Evolutionary conservation across 2,797 vertebrate genomes (phyloP), one percentile per base, ranked within the genome.

Genomic region (Sibirionetta formosa): DNA sequence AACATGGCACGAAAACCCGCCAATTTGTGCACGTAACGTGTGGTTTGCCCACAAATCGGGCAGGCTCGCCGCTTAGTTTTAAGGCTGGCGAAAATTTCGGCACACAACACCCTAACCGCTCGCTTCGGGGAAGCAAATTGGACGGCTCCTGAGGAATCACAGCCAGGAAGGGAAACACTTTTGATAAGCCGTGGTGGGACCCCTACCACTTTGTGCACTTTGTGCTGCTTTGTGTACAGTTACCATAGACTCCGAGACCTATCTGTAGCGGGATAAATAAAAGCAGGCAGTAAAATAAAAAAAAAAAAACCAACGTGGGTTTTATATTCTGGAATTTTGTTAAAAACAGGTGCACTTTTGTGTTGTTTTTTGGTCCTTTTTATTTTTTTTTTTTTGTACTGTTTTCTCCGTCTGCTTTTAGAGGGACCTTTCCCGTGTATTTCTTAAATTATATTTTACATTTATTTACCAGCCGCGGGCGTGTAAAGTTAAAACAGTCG

Each of bases 371-470:
- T 51, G 14, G 24, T 51, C 5, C 20, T 51, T 26, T 79, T 93
- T 22, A 16, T 53, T 16, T 18, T 40, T 36, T 53, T 50, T 70
- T 81, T 91, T 88, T 86, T 65, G 73, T 88, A 69, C 94, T 48
- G 90, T 86, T 84, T 94, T 53, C 86, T 82, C 56, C 11, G 75
- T 33, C 73, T 68, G 95, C 96, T 94, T 96, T 96, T 76, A 91
- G 78, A 84, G 91, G 82, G 86, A 96, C 66, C 86, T 92, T 88
- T 26, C 79, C 60, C 50, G 68, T 70, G 2, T 89, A 94, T 93
- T 96, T 97, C 88, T 68, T 92, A 96, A 88, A 82, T 87, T 91
- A 92, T 90, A 84, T 69, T 97, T 97, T 94, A 79, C 94, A 79
- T 93, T 94, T 95, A 94, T 85, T 95, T 95, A 93, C 79, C 53